Base-by-base conservation (phyloP, 2,113 vertebrate genomes). In the Oryzias melastigma region DNA sequence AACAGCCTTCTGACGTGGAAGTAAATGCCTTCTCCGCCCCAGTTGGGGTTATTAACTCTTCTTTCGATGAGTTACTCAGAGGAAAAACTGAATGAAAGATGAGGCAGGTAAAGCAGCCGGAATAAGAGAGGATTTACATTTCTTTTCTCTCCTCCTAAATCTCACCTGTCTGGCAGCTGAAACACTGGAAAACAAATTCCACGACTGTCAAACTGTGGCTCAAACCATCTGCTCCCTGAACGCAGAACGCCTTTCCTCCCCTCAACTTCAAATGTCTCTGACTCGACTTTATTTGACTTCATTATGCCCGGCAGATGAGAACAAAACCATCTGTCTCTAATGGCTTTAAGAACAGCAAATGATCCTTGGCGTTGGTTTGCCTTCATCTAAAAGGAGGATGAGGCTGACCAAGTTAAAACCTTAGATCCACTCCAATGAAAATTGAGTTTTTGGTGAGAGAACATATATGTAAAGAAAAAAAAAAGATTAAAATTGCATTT, bases 301-400 rank as follows among this genome's bases (percentile, higher is more conserved):
- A 81, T 71, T 78, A 51, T 72, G 65, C 1, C 66, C 59, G 47
- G 50, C 62, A 41, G 59, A 8, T 78, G 53, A 71, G 73, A 77
- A 58, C 64, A 67, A 82, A 81, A 66, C 52, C 72, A 49, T 72
- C 67, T 69, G 62, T 77, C 62, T 63, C 65, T 68, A 77, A 82
- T 59, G 53, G 65, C 68, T 69, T 66, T 42, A 16, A 49, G 63
- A 71, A 55, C 66, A 77, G 60, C 22, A 69, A 84, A 78, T 66
- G 65, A 72, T 67, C 65, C 68, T 66, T 49, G 71, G 68, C 51
- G 42, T 47, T 52, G 48, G 71, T 67, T 70, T 75, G 52, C 58
- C 54, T 75, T 55, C 58, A 72, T 62, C 40, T 44, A n/a, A 20
- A 61, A 52, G 41, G 57, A 62, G 58, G 52, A 42, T 20, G 19